Base-by-base conservation (phyloP, 2,888 invertebrate genomes). In the Tineola bisselliella region DNA sequence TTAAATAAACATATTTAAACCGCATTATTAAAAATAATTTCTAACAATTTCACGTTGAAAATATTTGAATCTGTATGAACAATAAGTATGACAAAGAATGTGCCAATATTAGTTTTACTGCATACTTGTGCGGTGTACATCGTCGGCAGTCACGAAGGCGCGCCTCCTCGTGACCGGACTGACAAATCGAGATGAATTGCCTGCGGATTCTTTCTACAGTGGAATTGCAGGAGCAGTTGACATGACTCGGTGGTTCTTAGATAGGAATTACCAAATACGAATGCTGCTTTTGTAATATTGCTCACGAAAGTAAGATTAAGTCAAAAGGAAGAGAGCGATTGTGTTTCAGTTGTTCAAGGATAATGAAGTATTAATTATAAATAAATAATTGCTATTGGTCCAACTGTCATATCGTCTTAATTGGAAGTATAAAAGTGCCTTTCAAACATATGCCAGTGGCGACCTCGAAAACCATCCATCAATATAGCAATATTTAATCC, bases 171-270 rank as follows among this genome's bases (percentile, higher is more conserved):
- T 83, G 84, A 82, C 81, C 79, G 68, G 70, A 65, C 69, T 70
- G 81, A 84, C 86, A 84, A 84, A 86, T 86, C 84, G 79, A 81
- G 81, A 84, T 81, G 84, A 83, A 84, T 83, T 82, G 77, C 74
- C 33, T 33, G 69, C 68, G 68, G 70, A 76, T 77, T 79, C 77
- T 75, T 78, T 74, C 57, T 19, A 18, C 59, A 56, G 18, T 25
- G 56, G 25, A 13, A 31, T 58, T 58, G 33, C 58, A 33, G 58
- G 58, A 58, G 58, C 58, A 31, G 31, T 58, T 58, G 31, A 58
- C 58, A 58, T 58, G 58, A n/a, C 58, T 54, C 54, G 54, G 15
- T 33, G 13, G 58, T 33, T 58, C 58, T 58, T 5, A 31, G 31
- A 31, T 58, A 58, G 58, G 33, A 18, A 58, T 58, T 33, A 33